Base-by-base conservation (phyloP, 2,113 vertebrate species). In the Chelonoidis abingdonii region DNA sequence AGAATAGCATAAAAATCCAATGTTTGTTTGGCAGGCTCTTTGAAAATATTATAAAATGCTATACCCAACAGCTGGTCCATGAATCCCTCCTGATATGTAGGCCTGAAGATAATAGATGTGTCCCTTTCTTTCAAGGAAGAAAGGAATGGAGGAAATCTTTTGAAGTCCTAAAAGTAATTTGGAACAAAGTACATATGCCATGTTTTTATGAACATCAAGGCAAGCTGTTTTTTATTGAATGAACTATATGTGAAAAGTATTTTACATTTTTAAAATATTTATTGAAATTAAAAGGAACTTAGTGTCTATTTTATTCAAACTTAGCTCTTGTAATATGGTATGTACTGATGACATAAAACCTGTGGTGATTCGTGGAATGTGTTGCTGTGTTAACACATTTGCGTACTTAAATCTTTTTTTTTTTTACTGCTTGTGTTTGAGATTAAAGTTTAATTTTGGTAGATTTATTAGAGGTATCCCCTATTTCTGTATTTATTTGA, bases 91-190 rank as follows among this genome's bases (percentile, higher is more conserved):
- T 89, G 80, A 4, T 83, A 62, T 90, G 80, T 90, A 62, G 80
- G 62, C 82, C 53, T 90, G 65, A 93, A 93, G 53, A 89, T 72
- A 59, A 90, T 69, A n/a, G 47, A 84, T 86, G 50, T 16, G 10
- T 93, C 89, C 54, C 86, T 95, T 27, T 24, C 80, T 89, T 92
- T 16, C 29, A 65, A 69, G 65, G 87, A 92, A 80, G 94, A 72
- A 84, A 93, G 79, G 27, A n/a, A 65, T 79, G 62, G 25, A 89
- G 49, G 69, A 94, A 75, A 87, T 80, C 87, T 94, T 54, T 89
- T 90, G 87, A 90, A 93, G 65, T 89, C 35, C 4, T 78, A 83
- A 92, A 78, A 0, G 0, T 89, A 72, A 78, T 78, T 85, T 96
- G 50, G 53, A 92, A 24, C 47, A 82, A 57, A 80, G 7, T 11